Evolutionary conservation across 2,888 invertebrate genomes (phyloP).

Genomic region (Apoderus coryli): DNA sequence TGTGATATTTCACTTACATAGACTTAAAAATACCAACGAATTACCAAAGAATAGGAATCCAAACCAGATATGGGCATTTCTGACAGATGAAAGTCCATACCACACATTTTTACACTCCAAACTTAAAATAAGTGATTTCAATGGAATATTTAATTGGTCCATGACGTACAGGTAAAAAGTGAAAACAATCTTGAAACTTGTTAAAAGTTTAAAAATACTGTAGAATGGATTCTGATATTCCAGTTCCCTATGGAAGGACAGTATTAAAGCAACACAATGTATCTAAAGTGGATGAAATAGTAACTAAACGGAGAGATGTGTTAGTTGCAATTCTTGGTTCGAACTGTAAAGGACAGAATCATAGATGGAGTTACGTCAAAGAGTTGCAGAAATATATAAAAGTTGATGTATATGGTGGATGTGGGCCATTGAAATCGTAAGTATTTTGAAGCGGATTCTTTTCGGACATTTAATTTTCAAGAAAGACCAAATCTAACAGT

Average conservation of each 20-base stretch:
- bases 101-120: slow-evolving; percentile 38
- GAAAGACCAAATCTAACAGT: too few relatives aligned
- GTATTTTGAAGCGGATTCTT: slow-evolving; percentile 6
- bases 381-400: slow-evolving; percentile 43
- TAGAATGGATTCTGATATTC: slow-evolving; percentile 48
- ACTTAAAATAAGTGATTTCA: slow-evolving; percentile 32
- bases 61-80: slow-evolving; percentile 52
- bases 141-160: slow-evolving; percentile 56
- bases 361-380: slow-evolving; percentile 38
- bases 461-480: too few relatives aligned
- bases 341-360: slow-evolving; percentile 38
- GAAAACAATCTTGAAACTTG: slow-evolving; percentile 7
- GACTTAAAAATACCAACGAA: slow-evolving; percentile 32
- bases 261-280: slow-evolving; percentile 22
- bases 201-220: slow-evolving; percentile 21
- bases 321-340: slow-evolving; percentile 42
- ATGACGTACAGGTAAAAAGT: slow-evolving; percentile 47
- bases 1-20: slow-evolving; percentile 45
- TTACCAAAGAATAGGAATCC: slow-evolving; percentile 36
- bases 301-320: slow-evolving; percentile 33
- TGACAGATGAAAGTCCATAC: slow-evolving; percentile 52
- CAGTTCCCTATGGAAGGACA: slow-evolving; percentile 50
- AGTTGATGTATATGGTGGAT: slow-evolving; percentile 42
- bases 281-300: slow-evolving; percentile 13
- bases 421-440: slow-evolving; percentile 32